Conservation (phyloP, 2,797 vertebrate species). For the Lepilemur ruficaudatus region DNA sequence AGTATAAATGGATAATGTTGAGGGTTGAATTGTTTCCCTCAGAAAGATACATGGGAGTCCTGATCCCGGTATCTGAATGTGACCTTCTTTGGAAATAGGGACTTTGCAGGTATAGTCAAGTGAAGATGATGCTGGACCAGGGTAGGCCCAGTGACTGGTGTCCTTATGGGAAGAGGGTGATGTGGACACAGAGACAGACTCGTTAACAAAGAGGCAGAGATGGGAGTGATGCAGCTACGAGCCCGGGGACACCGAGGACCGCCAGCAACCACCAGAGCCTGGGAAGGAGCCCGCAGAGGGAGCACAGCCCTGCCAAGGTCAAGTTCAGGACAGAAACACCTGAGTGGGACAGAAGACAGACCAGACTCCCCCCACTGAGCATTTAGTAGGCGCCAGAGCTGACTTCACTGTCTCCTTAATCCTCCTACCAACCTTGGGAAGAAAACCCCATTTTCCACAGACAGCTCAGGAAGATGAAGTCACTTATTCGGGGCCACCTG, state of each 20-base stretch:
- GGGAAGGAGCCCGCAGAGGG: background rate
- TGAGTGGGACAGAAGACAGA: background rate
- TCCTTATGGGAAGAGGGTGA: background rate
- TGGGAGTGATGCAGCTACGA: fast-evolving
- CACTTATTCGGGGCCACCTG: background rate
- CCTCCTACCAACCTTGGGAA: background rate
- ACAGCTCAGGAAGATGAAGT: background rate
- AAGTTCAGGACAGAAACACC: background rate
- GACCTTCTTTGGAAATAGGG: background rate
- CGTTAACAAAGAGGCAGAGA: background rate
- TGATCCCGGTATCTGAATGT: background rate
- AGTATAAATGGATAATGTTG: background rate
- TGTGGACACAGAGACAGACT: background rate
- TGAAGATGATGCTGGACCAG: background rate
- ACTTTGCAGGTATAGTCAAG: background rate
- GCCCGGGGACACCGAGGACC: background rate
- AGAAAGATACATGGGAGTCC: background rate
- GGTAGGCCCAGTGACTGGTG: too few species aligned
- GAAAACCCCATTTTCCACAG: background rate
- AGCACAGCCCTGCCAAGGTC: background rate
- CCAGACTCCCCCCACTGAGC: background rate
- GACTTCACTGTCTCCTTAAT: background rate
- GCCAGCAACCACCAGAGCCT: background rate
- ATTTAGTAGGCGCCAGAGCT: background rate
- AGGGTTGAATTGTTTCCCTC: background rate